Conservation (phyloP, 2,113 vertebrate species). For the Chiloscyllium plagiosum region DNA sequence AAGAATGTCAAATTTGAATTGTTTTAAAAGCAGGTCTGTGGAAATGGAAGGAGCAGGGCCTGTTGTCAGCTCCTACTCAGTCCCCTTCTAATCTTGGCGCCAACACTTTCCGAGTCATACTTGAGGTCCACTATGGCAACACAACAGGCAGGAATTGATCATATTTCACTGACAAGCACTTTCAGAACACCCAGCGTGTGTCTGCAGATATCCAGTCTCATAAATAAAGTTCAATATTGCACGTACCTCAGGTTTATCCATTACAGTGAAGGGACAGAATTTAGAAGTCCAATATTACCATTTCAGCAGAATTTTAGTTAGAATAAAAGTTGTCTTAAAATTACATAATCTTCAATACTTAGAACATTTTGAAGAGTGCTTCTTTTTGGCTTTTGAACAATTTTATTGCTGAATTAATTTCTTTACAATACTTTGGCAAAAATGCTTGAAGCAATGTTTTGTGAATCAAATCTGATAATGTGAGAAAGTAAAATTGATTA, state of each 20-base stretch:
- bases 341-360: neutral
- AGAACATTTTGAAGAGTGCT: neutral
- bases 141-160: neutral
- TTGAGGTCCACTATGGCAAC: neutral
- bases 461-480: neutral
- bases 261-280: neutral
- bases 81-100: neutral
- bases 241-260: neutral
- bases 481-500: neutral
- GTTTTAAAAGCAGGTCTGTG: neutral
- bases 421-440: neutral
- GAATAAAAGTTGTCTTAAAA: neutral
- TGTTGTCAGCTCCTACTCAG: neutral
- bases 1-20: neutral
- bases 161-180: neutral
- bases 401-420: neutral
- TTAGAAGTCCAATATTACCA: neutral
- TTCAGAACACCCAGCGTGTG: neutral
- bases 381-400: neutral
- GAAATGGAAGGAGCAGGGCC: neutral
- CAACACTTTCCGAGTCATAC: neutral
- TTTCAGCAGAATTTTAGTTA: neutral
- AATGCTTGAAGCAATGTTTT: no score
- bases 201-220: neutral
- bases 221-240: neutral